Conservation (phyloP, 2,888 invertebrate species). For the Harpagoxenus sublaevis region DNA sequence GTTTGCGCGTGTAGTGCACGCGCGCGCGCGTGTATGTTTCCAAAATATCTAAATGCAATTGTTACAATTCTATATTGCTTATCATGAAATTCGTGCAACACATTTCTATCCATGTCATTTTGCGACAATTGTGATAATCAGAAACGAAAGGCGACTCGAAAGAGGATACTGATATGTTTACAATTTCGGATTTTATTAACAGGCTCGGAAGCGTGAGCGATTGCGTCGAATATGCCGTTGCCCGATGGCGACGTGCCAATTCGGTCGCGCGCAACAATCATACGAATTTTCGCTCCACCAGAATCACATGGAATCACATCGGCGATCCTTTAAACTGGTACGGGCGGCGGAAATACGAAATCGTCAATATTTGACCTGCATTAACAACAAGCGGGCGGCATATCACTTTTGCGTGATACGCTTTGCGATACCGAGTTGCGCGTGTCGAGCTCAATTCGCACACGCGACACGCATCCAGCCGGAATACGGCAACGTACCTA, state of each 20-base stretch:
- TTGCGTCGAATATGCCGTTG: conserved; percentile 8
- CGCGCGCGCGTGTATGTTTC: not conserved
- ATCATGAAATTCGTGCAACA: not conserved
- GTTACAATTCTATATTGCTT: not conserved
- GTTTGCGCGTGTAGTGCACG: not conserved
- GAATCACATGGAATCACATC: conserved; percentile 23
- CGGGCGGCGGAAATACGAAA: conserved; percentile 43
- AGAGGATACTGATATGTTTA: conserved; percentile 50
- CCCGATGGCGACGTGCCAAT: conserved; percentile 62
- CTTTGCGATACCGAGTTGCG: not conserved
- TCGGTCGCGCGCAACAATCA: conserved; percentile 53
- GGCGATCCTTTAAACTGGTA: conserved; percentile 46
- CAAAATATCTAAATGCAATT: not conserved
- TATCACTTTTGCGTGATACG: conserved; percentile 16
- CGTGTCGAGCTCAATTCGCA: not conserved
- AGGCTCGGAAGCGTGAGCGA: conserved; percentile 31
- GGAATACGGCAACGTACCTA: conserved; percentile 18
- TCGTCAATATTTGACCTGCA: conserved; percentile 50
- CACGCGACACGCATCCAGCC: not conserved
- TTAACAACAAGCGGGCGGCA: conserved; percentile 37
- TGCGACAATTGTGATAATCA: not conserved
- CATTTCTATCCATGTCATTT: not conserved
- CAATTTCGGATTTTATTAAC: conserved; percentile 66
- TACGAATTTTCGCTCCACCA: conserved; percentile 41
- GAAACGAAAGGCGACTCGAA: not conserved